Base-by-base conservation (phyloP, 2,888 invertebrate genomes). In the Machimus atricapillus region DNA sequence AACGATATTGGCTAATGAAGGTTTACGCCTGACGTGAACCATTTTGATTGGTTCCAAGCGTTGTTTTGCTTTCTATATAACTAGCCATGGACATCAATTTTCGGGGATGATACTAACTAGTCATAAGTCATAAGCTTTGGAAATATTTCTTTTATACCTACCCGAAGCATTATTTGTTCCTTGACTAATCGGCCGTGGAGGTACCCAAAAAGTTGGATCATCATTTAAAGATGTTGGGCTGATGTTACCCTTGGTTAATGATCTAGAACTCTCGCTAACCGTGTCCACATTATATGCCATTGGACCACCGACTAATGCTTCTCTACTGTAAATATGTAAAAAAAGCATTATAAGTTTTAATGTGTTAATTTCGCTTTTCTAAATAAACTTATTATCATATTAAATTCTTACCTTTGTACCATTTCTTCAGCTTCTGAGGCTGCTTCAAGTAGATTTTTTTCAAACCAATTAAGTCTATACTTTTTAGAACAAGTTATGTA, bases 401-500 rank as follows among this genome's bases (percentile, higher is more conserved):
- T 43, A 14, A 46, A 16, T 46, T 87, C 88, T 88, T 83, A 93
- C 93, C 93, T 93, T 87, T 93, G 92, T 27, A 91, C 92, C 43
- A 92, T 90, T 77, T 92, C 92, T 79, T 91, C 92, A 88, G 91
- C 91, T 88, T 93, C 93, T 52, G 89, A 91, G 27, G 93, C 94
- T 0, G 94, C 93, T 89, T 94, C 94, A 40, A 94, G 90, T 7
- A 94, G 91, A 88, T 93, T 94, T 89, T 94, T 93, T 90, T 94
- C 94, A 89, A 94, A 94, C 94, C 94, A 94, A 90, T 94, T 94
- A 58, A 94, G 92, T 52, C 93, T 92, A 90, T 93, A 94, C 74
- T 93, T 93, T 87, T 92, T 92, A 23, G 94, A 93, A 90, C 94
- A 94, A 78, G 93, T 93, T 43, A 94, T 92, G 89, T 94, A 94